Base-by-base conservation (phyloP, 2,888 invertebrate genomes). In the Barypeithes pellucidus region DNA sequence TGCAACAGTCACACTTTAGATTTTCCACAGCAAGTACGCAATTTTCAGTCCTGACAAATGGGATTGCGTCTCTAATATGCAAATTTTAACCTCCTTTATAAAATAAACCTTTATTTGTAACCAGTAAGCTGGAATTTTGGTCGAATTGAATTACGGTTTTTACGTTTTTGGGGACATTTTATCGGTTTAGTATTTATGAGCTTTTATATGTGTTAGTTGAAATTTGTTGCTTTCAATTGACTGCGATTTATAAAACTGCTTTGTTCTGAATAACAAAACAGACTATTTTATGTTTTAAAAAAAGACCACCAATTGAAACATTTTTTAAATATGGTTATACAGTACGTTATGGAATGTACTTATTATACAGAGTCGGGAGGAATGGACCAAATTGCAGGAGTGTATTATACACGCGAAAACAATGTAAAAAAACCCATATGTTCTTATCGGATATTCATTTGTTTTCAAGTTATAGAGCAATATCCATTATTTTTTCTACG, bases 191-290 rank as follows among this genome's bases (percentile, higher is more conserved):
- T 50, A 50, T 50, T 50, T 50, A 50, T 50, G 50, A 50, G 50
- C 20, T 20, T 50, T 22, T 50, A 12, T 50, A 22, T 50, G 22
- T 43, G 22, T 16, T 20, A 22, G 50, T 18, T 47, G 9, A 24
- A 50, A 50, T 50, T 24, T 50, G 50, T 50, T 50, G 22, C 50
- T 50, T 50, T 20, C 50, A 50, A 50, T 24, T 50, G 50, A n/a
- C 50, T 50, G 22, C 24, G 24, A 50, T 50, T 50, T 50, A 50
- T 50, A 20, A n/a, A 22, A n/a, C 50, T 20, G 24, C n/a, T 16
- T n/a, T 22, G 50, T 47, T 47, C 20, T 22, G 24, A 50, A 50
- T 50, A 50, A 24, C 50, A 50, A 50, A 47, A 39, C 39, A 39
- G 39, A 39, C 39, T 3, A 12, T 39, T 39, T 8, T 3, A 12